Evolutionary conservation across 2,888 invertebrate species (phyloP), one percentile per base, ranked within the genome.

Genomic region (Poecilobothrus nobilitatus): DNA sequence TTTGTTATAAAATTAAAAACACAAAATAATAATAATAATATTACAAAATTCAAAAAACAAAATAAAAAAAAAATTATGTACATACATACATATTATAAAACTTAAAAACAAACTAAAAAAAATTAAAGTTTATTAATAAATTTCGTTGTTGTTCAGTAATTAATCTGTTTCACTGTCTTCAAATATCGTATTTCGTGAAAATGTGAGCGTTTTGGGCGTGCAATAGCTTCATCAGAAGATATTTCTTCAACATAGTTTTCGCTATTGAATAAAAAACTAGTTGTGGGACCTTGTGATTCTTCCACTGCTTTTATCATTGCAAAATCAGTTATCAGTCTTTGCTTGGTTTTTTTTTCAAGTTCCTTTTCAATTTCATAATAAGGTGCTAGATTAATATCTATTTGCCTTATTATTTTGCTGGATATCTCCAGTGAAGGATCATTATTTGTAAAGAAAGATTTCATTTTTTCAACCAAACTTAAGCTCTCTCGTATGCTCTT

Each of bases 211-310:
- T 44, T 3, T 44, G 44, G 44, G 44, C 44, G 8, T 44, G 44
- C 12, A 44, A 15, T 44, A 44, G 44, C 12, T 3, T 44, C 44
- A 44, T 15, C 44, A 44, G 44, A 44, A 44, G 44, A 44, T 44
- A 44, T 44, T 44, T 44, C 44, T 44, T 44, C 44, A 44, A 44
- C 44, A 44, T 44, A 44, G 44, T 44, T 44, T 44, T 44, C 44
- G 44, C 12, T 44, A 12, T 15, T 44, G 44, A 12, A 44, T 44
- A 44, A 44, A 44, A 44, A 44, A 44, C 44, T 44, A 44, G 44
- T 44, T 44, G 44, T 44, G 44, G 44, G 12, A 44, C 44, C 44
- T 44, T 44, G 15, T 44, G 44, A 44, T 44, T 15, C 44, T 9
- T 44, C 44, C 10, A 15, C 44, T 44, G 44, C 9, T 44, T 44